These are phyloP conservation scores for Sebastes wilsoni DNA, from an alignment of 2,797 vertebrate genomes.

Conservation along the genomic window DNA sequence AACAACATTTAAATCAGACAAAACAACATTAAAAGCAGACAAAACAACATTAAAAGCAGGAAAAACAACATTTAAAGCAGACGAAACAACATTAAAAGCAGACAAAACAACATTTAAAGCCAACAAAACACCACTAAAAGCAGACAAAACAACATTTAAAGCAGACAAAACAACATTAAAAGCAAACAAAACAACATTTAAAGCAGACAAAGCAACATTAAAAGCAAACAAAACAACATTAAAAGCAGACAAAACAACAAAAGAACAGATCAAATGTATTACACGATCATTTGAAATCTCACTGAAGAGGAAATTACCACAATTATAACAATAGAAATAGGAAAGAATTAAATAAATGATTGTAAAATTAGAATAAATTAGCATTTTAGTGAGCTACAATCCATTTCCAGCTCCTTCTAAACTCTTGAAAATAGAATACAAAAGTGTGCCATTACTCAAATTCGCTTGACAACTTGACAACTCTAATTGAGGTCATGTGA, in stretches of 20 bases:
- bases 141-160: neutral
- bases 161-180: neutral
- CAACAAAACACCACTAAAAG: neutral
- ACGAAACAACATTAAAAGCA: neutral
- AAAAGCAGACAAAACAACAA: neutral
- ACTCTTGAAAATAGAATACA: slow-evolving; percentile 2
- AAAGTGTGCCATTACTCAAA: slow-evolving; percentile 26
- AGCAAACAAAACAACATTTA: neutral
- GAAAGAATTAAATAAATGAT: neutral
- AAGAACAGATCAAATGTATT: neutral
- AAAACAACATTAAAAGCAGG: neutral
- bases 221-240: neutral
- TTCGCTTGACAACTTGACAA: slow-evolving; percentile 37
- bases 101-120: rapidly evolving
- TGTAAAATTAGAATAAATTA: neutral
- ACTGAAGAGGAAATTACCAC: neutral
- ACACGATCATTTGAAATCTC: neutral
- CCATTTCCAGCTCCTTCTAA: neutral
- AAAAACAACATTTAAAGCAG: neutral
- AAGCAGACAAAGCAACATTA: neutral
- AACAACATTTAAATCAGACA: neutral
- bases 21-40: neutral
- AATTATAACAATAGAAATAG: neutral
- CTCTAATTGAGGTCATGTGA: slow-evolving; percentile 43
- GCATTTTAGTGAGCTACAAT: neutral